Base-by-base conservation (phyloP, 2,888 invertebrate genomes). In the Tromatobia lineatoria region DNA sequence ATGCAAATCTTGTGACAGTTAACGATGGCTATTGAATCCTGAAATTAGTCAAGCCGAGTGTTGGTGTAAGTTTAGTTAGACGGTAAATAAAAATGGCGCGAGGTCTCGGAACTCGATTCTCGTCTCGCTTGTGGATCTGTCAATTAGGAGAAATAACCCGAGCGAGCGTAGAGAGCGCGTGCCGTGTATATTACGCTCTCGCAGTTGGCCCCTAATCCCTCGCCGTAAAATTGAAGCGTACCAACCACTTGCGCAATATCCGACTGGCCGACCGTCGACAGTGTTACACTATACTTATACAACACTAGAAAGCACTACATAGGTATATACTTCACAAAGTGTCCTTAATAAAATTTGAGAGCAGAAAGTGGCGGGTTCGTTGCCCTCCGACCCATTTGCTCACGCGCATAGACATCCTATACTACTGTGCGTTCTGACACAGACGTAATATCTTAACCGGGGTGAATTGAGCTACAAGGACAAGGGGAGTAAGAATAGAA, bases 311-410 rank as follows among this genome's bases (percentile, higher is more conserved):
- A 8, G 15, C 38, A 42, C 42, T 64, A 34, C 50, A 71, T 47
- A 73, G 50, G 4, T n/a, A 50, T 18, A 50, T 18, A 50, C 50
- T 50, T 70, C 71, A 29, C 15, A 67, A 47, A 64, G 82, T 88
- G 90, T 87, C 88, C 90, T 88, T 89, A 91, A 90, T 91, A 88
- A 91, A 90, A 89, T 88, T 91, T 87, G 76, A 89, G 88, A 87
- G 88, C 87, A 87, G 85, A 84, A 79, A 84, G 83, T 75, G 79
- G 81, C 83, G 75, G 83, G 91, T 90, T 91, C 91, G 79, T 89
- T 90, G 90, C 85, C 88, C 91, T 85, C 81, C 90, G 85, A 87
- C 87, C 89, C 85, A 89, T 89, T 90, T 88, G 86, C 86, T 82
- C 86, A 86, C 87, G 85, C 73, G 67, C 75, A 79, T 29, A 70